phyloP scores from a whole-genome alignment of 2,888 invertebrate genomes.

The Andrena hattorfiana region DNA sequence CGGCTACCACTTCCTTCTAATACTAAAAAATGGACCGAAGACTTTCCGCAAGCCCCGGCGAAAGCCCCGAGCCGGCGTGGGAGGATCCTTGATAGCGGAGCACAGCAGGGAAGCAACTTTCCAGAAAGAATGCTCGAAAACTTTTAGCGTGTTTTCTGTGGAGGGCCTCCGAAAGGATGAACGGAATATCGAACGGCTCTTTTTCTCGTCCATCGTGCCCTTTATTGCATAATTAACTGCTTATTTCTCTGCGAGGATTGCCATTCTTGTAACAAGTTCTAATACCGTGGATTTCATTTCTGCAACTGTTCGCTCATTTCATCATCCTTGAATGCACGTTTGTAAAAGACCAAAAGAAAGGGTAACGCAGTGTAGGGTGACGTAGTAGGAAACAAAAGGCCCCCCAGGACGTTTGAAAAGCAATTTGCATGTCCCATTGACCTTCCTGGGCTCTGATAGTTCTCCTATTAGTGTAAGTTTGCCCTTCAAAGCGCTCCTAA shows the following conservation, averaged over 20 bases:
- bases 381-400: constrained; percentile 53
- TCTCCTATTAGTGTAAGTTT: constrained; percentile 77
- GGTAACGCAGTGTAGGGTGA: neutral
- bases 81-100: constrained; percentile 44
- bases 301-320: no score
- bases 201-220: neutral
- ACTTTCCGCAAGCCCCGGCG: constrained; percentile 54
- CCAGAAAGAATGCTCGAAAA: constrained; percentile 10
- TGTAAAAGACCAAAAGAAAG: neutral
- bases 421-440: constrained; percentile 77
- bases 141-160: constrained; percentile 12
- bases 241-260: no score
- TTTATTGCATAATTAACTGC: constrained; percentile 2
- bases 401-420: constrained; percentile 72
- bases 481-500: constrained; percentile 74
- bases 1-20: constrained; percentile 64
- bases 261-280: no score
- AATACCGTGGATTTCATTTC: no score
- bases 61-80: constrained; percentile 45
- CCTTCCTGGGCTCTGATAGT: constrained; percentile 62
- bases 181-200: constrained; percentile 1
- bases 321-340: no score
- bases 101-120: constrained; percentile 29
- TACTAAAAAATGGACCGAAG: constrained; percentile 68
- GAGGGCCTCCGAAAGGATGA: neutral